A percentile compares a stretch with the other conserved stretches of the same genome.
These are phyloP conservation scores for Apodemia duryi DNA, from an alignment of 2,888 invertebrate species.

Conservation along the genomic window DNA sequence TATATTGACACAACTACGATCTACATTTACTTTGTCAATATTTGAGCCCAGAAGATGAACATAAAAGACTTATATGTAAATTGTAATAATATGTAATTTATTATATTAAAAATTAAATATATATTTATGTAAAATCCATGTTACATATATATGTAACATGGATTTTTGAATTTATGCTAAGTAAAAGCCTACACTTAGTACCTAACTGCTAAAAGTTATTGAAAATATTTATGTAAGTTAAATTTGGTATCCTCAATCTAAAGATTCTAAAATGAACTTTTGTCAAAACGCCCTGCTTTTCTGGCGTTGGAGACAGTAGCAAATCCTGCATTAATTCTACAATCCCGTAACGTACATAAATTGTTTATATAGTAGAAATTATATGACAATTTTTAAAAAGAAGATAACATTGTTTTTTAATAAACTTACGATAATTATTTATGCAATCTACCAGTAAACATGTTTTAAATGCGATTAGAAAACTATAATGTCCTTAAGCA, in stretches of 20 bases:
- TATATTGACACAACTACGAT: no score
- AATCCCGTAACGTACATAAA: background rate
- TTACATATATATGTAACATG: no score
- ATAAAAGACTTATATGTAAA: no score
- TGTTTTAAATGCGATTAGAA: background rate
- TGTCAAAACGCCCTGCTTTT: background rate
- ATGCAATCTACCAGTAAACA: background rate
- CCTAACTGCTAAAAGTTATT: background rate
- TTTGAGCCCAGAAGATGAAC: no score
- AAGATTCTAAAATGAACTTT: background rate
- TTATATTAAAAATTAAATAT: no score
- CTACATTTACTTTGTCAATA: no score
- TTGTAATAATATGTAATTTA: no score
- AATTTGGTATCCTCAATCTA: conserved; percentile 4
- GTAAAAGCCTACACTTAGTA: background rate
- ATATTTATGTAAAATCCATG: no score
- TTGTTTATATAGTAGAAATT: conserved; percentile 1
- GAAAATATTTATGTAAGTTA: background rate
- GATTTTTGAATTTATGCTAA: background rate
- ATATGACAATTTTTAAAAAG: background rate
- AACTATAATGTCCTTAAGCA: background rate
- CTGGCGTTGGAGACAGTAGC: conserved; percentile 1
- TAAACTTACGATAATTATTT: background rate
- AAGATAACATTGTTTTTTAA: background rate
- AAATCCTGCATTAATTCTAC: background rate